Percentiles rank a stretch among this genome's conserved stretches.
Evolutionary conservation across 2,113 vertebrate species (phyloP).

Genomic region (Chunga burmeisteri): DNA sequence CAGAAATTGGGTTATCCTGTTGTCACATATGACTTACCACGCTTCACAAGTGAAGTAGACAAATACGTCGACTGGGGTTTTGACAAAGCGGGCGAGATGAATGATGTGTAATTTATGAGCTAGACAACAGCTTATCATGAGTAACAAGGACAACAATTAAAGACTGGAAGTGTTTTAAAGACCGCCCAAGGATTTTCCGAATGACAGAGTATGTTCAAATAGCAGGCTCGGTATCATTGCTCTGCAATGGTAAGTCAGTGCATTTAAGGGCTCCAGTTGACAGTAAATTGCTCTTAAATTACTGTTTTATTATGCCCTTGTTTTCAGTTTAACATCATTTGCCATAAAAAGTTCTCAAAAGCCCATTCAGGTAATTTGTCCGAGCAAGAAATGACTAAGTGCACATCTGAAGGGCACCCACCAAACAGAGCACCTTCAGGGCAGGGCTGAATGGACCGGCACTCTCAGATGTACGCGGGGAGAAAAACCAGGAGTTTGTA

Average conservation of each 20-base stretch:
- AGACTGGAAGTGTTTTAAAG: conserved; percentile 19
- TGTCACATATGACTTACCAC: not conserved
- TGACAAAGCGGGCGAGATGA: not conserved
- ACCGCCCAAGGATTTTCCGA: conserved; percentile 8
- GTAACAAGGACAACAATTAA: conserved; percentile 42
- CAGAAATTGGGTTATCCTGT: not conserved
- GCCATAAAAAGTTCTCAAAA: conserved; percentile 61
- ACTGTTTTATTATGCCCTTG: conserved; percentile 62
- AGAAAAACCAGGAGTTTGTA: not conserved
- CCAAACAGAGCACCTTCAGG: not conserved
- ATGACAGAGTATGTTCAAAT: conserved; percentile 16
- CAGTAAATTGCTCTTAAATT: conserved; percentile 64
- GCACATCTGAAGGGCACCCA: not conserved
- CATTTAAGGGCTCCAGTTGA: conserved; percentile 44
- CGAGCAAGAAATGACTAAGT: conserved; percentile 2
- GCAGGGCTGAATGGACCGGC: not conserved
- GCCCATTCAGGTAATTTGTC: conserved; percentile 58
- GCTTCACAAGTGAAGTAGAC: not conserved
- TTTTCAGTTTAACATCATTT: conserved; percentile 65
- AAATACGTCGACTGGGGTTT: not conserved
- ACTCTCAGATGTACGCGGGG: not conserved
- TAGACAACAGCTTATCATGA: conserved; percentile 3
- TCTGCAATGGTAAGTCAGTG: conserved; percentile 2
- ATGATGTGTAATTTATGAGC: conserved; percentile 23
- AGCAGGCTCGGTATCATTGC: conserved; percentile 1